Conservation (phyloP, 2,113 vertebrate genomes). For the Cryptotis parvus region DNA sequence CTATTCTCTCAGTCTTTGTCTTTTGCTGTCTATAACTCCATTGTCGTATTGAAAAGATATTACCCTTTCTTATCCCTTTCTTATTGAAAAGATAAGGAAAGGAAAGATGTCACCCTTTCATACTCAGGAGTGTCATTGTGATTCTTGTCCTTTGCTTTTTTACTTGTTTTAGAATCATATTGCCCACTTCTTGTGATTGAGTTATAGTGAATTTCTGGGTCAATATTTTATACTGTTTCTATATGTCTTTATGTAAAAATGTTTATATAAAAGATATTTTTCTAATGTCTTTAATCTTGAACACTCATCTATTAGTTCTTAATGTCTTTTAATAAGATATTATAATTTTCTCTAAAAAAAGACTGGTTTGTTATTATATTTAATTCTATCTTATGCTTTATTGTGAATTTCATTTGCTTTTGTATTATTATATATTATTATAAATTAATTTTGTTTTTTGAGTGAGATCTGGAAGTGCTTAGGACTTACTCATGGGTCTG, state of each 20-base stretch:
- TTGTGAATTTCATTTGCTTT: slow-evolving; percentile 31
- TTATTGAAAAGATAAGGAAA: too few relatives aligned
- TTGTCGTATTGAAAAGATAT: too few relatives aligned
- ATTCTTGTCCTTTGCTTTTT: slow-evolving; percentile 8
- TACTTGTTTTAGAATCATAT: slow-evolving; percentile 5
- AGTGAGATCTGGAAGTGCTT: too few relatives aligned
- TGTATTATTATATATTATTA: slow-evolving; percentile 34
- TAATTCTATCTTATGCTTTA: slow-evolving; percentile 8
- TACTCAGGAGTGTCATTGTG: neutral
- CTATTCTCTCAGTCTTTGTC: neutral
- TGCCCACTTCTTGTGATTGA: slow-evolving; percentile 4
- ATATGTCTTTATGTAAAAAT: too few relatives aligned
- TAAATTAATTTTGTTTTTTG: neutral
- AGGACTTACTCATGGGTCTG: too few relatives aligned
- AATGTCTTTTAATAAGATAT: slow-evolving; percentile 10
- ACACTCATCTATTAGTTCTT: neutral
- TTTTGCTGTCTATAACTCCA: neutral
- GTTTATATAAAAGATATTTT: slow-evolving; percentile 4
- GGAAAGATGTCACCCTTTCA: neutral
- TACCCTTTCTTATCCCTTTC: too few relatives aligned
- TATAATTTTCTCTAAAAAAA: slow-evolving; percentile 29
- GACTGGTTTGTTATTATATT: slow-evolving; percentile 13
- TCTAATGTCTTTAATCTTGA: slow-evolving; percentile 20
- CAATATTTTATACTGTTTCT: neutral
- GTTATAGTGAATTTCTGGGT: neutral